Percentiles rank a stretch among this genome's conserved stretches.
Evolutionary conservation across 2,888 invertebrate species (phyloP).

Genomic region (Nephrotoma appendiculata): DNA sequence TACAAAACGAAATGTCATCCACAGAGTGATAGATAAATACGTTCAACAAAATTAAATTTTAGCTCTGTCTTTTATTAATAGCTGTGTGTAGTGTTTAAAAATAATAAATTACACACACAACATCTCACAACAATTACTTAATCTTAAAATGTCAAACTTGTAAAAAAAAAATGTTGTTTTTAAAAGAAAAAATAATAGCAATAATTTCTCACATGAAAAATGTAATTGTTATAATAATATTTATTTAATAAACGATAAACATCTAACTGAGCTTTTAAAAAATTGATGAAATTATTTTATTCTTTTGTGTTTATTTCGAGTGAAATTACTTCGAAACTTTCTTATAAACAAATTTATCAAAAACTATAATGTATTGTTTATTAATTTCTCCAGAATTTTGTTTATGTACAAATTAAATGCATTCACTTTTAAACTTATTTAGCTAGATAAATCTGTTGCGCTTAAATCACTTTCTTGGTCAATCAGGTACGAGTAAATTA

Average conservation of each 20-base stretch:
- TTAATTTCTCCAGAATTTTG: neutral
- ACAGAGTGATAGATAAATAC: neutral
- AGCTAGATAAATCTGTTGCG: neutral
- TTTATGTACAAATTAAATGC: neutral
- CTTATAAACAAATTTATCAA: neutral
- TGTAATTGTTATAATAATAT: neutral
- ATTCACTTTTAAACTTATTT: neutral
- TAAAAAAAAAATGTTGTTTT: neutral
- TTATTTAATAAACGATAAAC: neutral
- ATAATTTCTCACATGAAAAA: neutral
- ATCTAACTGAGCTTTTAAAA: neutral
- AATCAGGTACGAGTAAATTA: too few relatives aligned
- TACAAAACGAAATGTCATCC: neutral
- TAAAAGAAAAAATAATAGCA: neutral
- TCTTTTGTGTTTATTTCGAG: neutral
- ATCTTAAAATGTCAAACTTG: neutral
- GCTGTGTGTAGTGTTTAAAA: neutral
- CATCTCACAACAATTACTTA: neutral
- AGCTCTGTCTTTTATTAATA: neutral
- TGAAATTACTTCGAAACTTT: neutral
- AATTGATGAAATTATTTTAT: neutral
- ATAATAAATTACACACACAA: neutral
- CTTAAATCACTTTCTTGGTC: neutral
- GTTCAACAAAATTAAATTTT: neutral
- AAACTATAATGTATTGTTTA: neutral